Base-by-base conservation (phyloP, 2,888 invertebrate species). In the Malacosoma neustria region DNA sequence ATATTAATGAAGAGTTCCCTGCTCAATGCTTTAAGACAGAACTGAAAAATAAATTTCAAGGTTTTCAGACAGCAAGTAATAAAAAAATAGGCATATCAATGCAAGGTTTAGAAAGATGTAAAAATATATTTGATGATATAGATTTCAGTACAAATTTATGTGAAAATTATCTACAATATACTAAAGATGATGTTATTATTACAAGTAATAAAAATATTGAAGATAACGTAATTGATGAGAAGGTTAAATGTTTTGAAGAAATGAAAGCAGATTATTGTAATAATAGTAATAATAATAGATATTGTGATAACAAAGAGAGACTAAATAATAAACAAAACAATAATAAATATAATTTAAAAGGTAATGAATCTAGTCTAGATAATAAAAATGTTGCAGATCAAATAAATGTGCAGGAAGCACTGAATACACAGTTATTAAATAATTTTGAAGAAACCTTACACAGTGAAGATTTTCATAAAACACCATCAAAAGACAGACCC, bases 361-460 rank as follows among this genome's bases (percentile, higher is more conserved):
- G 11, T 15, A 34, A 32, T 22, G 35, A 35, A 32, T 3, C 29
- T 3, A 13, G 34, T 36, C 31, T 43, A 30, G 48, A 51, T 7
- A 35, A 32, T 14, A 30, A 14, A 34, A 29, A 14, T 2, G 30
- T 15, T n/a, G 14, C 36, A 34, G n/a, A 37, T 14, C 30, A 11
- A 3, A 36, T 40, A 32, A 38, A 43, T 22, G 14, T 59, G 39
- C 50, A 59, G 30, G 55, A 49, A 33, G 48, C 69, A 5, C 51
- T 80, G 36, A 57, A 82, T 40, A 80, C 82, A 4, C 71, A 79
- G 72, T 46, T 76, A 1, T 43, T 79, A 7, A 63, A 72, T 33
- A 66, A 85, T 41, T 87, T 86, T 39, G 67, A 77, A 39, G 56
- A 72, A 11, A 57, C 62, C 9, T 46, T 86, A 32, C 55, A 72